Evolutionary conservation across 1,140 invertebrate genomes (phyloP).

Genomic region (Camponotus floridanus): DNA sequence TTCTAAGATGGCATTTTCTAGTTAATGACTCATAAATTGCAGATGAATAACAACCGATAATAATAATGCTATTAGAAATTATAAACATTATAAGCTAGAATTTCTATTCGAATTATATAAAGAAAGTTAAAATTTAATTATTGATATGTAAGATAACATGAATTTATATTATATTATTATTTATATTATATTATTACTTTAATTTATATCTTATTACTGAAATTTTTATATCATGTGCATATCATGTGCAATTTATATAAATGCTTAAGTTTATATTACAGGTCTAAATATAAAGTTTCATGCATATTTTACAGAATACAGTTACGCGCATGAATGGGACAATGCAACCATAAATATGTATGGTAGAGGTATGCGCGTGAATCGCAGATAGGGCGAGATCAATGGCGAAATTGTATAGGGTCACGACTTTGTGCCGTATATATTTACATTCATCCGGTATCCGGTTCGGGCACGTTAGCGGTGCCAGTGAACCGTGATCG

Average conservation of each 20-base stretch:
- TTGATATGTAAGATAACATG: neutral
- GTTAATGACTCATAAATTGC: neutral
- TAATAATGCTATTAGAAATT: constrained; percentile 7
- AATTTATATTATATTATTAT: too few relatives aligned
- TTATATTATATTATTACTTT: too few relatives aligned
- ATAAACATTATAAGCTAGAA: neutral
- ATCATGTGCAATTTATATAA: neutral
- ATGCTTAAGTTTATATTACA: neutral
- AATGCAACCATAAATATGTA: constrained; percentile 72
- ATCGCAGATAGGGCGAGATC: constrained; percentile 47
- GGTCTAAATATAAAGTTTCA: constrained; percentile 1
- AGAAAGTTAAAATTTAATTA: neutral
- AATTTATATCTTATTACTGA: neutral
- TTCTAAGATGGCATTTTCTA: neutral
- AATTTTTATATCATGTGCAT: neutral
- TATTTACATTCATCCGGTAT: constrained; percentile 75
- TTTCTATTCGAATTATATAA: neutral
- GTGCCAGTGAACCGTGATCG: constrained; percentile 76
- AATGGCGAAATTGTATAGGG: constrained; percentile 41
- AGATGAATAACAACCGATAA: neutral
- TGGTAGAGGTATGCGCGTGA: constrained; percentile 48
- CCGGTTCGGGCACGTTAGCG: constrained; percentile 70
- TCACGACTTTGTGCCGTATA: constrained; percentile 68
- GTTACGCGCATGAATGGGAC: constrained; percentile 47
- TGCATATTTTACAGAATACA: constrained; percentile 32